Conservation (phyloP, 92 coral and sea anemone genomes). For the Epizoanthus illoricatus region DNA sequence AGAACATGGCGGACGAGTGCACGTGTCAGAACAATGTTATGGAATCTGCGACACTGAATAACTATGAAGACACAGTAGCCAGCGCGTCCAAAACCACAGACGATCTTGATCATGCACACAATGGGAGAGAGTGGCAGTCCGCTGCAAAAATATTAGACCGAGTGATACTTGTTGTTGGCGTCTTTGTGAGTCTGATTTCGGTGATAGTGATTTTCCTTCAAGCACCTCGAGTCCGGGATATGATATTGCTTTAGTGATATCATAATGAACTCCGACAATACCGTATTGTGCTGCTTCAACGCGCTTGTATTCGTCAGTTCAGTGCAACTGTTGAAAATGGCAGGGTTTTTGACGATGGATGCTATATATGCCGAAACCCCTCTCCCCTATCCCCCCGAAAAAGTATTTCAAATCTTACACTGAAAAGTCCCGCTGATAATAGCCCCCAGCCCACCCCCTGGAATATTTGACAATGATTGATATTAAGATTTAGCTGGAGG, state of each 20-base stretch:
- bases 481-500: no score
- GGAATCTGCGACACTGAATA: constrained; percentile 51
- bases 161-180: constrained; percentile 59
- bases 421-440: no score
- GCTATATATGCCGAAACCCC: no score
- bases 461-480: no score
- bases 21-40: constrained; percentile 28
- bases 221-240: constrained; percentile 74
- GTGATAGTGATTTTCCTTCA: constrained; percentile 71
- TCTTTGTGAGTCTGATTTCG: constrained; percentile 55
- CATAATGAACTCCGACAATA: no score
- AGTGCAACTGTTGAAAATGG: no score
- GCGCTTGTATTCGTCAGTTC: no score
- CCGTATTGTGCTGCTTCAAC: no score
- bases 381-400: no score
- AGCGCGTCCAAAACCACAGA: neutral
- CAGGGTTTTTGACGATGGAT: no score
- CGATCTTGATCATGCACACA: constrained; percentile 20
- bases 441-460: no score
- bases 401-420: no score
- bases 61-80: neutral
- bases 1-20: constrained; percentile 29
- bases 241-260: constrained; percentile 28
- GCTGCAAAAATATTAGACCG: constrained; percentile 83
- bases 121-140: constrained; percentile 70